Evolutionary conservation across 2,113 vertebrate genomes (phyloP).

Genomic region (Catharus minimus): DNA sequence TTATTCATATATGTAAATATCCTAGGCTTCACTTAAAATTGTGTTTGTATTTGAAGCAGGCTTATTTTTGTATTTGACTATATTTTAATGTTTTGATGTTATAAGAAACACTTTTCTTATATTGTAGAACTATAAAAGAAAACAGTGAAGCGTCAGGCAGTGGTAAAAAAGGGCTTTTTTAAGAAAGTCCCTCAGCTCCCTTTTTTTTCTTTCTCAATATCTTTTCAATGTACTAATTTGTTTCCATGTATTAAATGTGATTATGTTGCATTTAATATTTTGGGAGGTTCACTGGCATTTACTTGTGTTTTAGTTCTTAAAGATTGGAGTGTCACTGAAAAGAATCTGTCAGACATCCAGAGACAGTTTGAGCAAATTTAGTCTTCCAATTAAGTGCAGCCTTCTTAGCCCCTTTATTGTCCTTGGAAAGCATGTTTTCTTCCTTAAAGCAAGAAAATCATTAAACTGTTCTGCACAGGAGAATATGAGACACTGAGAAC

Average conservation of each 20-base stretch:
- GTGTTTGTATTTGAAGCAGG: background rate
- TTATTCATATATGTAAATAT: background rate
- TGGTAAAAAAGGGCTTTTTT: background rate
- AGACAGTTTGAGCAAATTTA: background rate
- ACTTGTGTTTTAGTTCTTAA: background rate
- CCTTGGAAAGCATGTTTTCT: background rate
- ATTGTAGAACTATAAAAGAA: fast-evolving
- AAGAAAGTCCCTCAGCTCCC: background rate
- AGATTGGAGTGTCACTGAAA: background rate
- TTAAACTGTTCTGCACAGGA: background rate
- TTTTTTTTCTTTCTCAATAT: background rate
- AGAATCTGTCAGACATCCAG: background rate
- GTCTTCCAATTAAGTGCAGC: background rate
- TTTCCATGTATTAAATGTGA: background rate
- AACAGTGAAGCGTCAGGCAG: background rate
- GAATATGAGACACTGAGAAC: background rate
- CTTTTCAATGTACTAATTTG: background rate
- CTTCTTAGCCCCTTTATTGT: background rate
- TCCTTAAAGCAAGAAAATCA: background rate
- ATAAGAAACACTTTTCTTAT: background rate
- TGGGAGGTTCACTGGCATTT: background rate
- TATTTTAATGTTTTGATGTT: background rate
- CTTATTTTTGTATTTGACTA: background rate
- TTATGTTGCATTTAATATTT: background rate
- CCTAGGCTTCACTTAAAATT: background rate